A percentile compares a stretch with the other conserved stretches of the same genome.
These are phyloP conservation scores for Conopomorpha cramerella DNA, from an alignment of 1,140 invertebrate species.

Conservation along the genomic window DNA sequence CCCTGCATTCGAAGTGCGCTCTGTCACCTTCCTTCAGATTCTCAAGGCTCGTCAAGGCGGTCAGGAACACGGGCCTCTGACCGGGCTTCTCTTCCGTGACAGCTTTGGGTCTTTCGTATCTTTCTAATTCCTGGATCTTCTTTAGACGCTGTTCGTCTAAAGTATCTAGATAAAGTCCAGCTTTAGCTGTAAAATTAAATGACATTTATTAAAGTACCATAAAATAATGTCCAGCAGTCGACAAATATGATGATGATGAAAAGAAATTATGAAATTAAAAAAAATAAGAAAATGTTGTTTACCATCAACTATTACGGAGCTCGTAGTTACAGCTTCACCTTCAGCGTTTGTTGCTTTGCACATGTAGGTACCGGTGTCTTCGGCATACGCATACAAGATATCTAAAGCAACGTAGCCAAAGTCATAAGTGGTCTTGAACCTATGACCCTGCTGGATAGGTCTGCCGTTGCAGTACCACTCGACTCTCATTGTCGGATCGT, in stretches of 20 bases:
- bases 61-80: conserved; percentile 85
- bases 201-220: not conserved
- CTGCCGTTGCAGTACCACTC: conserved; percentile 94
- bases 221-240: too few relatives aligned
- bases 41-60: conserved; percentile 82
- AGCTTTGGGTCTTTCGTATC: conserved; percentile 74
- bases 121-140: conserved; percentile 89
- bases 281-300: conserved; percentile 39
- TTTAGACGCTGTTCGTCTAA: conserved; percentile 85
- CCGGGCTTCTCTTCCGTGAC: conserved; percentile 77
- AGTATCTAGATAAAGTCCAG: conserved; percentile 83
- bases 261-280: conserved; percentile 13
- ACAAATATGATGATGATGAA: too few relatives aligned
- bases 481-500: conserved; percentile 93
- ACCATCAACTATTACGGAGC: conserved; percentile 83
- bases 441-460: conserved; percentile 86
- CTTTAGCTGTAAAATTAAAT: conserved; percentile 68
- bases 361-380: conserved; percentile 95
- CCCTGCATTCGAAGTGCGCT: conserved; percentile 92
- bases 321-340: conserved; percentile 91
- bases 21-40: conserved; percentile 89
- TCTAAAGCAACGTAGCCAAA: conserved; percentile 95
- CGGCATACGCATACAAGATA: conserved; percentile 94
- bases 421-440: conserved; percentile 92
- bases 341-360: conserved; percentile 90